Evolutionary conservation across 2,888 invertebrate genomes (phyloP).

Genomic region (Oxycera nigricornis): DNA sequence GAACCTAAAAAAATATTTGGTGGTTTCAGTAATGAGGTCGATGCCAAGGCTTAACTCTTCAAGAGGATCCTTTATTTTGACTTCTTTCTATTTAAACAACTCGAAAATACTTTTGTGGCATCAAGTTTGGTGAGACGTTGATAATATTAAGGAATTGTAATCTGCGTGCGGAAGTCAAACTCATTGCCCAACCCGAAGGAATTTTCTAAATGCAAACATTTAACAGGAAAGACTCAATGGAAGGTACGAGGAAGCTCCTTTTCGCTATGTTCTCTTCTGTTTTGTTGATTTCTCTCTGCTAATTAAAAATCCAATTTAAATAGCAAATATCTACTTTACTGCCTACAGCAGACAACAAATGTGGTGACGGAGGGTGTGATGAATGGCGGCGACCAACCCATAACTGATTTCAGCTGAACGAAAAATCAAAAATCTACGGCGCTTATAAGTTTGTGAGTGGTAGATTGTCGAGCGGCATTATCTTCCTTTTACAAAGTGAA

Average conservation of each 20-base stretch:
- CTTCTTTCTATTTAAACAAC: background rate
- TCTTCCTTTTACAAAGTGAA: constrained; percentile 36
- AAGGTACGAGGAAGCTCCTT: background rate
- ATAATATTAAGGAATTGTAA: background rate
- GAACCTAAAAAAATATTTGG: background rate
- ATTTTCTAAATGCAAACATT: background rate
- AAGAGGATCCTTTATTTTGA: background rate
- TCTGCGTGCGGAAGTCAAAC: background rate
- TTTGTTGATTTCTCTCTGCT: constrained; percentile 29
- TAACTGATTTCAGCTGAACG: background rate
- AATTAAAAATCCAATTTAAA: constrained; percentile 44
- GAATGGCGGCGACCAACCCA: background rate
- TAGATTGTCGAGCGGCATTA: constrained; percentile 19
- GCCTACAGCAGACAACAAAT: constrained; percentile 26
- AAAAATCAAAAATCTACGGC: background rate
- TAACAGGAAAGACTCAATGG: constrained; percentile 1
- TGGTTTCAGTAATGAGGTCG: background rate
- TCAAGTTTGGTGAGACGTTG: background rate
- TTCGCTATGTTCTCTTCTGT: constrained; percentile 15
- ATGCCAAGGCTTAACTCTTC: background rate
- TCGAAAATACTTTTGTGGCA: background rate
- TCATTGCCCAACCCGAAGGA: background rate
- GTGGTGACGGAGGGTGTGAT: background rate
- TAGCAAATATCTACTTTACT: constrained; percentile 42
- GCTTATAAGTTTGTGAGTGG: constrained; percentile 23